Evolutionary conservation across 1,140 invertebrate species (phyloP).

Genomic region (Asobara japonica): DNA sequence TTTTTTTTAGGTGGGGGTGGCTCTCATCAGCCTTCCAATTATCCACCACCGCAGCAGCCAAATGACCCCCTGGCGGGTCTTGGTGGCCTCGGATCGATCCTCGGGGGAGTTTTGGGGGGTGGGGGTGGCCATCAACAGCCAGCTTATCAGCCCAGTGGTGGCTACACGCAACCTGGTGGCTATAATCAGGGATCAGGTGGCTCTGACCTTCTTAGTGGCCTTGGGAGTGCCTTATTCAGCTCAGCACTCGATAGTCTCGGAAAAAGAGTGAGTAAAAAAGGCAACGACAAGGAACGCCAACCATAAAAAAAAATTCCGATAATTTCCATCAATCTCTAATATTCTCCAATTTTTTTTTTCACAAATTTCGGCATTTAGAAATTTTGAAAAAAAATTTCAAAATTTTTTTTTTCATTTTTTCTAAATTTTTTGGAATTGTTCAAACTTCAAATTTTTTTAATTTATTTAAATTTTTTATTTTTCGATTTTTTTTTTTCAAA

Average conservation of each 20-base stretch:
- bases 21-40: constrained; percentile 34
- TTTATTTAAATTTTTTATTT: no score
- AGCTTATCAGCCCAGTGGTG: constrained; percentile 43
- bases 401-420: no score
- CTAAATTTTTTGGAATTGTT: no score
- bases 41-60: constrained; percentile 37
- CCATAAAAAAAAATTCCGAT: background rate
- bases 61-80: constrained; percentile 50
- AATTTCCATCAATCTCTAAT: background rate
- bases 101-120: constrained; percentile 58
- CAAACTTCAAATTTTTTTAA: no score
- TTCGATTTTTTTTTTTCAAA: no score
- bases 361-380: no score
- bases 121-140: constrained; percentile 45
- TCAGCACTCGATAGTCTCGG: constrained; percentile 56
- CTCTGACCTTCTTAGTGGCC: constrained; percentile 52
- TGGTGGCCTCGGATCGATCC: constrained; percentile 52
- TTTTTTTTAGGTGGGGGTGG: constrained; percentile 40
- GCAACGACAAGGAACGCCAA: background rate
- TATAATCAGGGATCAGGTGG: constrained; percentile 30
- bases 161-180: constrained; percentile 37
- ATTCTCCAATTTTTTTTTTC: background rate
- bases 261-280: constrained; percentile 49
- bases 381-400: no score
- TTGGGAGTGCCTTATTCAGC: constrained; percentile 56